phyloP scores from a whole-genome alignment of 2,888 invertebrate species.

The Mamestra brassicae region DNA sequence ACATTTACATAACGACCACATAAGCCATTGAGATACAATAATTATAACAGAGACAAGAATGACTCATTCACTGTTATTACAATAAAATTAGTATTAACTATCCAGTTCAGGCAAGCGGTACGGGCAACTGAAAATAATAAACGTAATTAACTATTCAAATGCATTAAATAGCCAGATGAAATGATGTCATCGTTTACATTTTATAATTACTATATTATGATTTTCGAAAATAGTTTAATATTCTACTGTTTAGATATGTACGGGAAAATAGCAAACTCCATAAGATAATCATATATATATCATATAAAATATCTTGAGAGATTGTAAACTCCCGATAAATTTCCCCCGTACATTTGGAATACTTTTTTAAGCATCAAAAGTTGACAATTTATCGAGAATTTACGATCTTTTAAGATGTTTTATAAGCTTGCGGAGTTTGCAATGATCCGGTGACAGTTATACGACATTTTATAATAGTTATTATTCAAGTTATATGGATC shows the following conservation, averaged over 20 bases:
- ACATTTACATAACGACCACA: conserved; percentile 68
- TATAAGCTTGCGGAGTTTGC: too few species aligned
- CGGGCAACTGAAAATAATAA: conserved; percentile 70
- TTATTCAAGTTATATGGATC: conserved; percentile 34
- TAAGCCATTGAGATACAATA: conserved; percentile 54
- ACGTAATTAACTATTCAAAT: conserved; percentile 57
- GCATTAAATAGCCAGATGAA: conserved; percentile 47
- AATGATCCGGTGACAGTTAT: conserved; percentile 38
- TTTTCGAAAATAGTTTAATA: conserved; percentile 65
- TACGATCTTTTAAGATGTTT: too few species aligned
- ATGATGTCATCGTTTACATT: conserved; percentile 53
- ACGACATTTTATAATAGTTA: conserved; percentile 58
- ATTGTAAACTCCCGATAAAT: too few species aligned
- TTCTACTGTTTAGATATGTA: conserved; percentile 53
- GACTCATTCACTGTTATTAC: conserved; percentile 75
- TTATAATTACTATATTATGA: conserved; percentile 44
- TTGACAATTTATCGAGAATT: too few species aligned
- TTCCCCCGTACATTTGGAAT: too few species aligned
- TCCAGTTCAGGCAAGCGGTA: conserved; percentile 78
- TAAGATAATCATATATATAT: too few species aligned
- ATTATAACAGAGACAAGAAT: conserved; percentile 71
- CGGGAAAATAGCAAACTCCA: too few species aligned
- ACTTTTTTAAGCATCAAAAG: too few species aligned
- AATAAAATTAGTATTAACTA: conserved; percentile 74
- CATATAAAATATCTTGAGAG: too few species aligned